Base-by-base conservation (phyloP, 2,797 vertebrate genomes). In the Paedocypris micromegethes region DNA sequence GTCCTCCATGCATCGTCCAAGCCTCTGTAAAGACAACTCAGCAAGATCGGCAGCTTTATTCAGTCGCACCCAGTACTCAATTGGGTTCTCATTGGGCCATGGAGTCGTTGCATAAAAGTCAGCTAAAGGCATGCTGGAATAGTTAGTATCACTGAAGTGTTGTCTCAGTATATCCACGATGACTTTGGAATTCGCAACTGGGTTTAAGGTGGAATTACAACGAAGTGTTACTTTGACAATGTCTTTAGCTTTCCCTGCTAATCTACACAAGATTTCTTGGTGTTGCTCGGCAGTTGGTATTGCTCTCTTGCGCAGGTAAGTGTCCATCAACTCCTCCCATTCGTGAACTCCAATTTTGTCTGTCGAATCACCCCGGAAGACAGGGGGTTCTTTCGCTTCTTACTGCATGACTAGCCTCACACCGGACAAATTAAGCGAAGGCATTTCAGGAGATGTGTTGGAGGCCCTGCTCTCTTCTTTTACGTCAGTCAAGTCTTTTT, bases 181-280 rank as follows among this genome's bases (percentile, higher is more conserved):
- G 5, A 72, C 8, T 3, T 48, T 72, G 1, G 68, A 49, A 3
- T 74, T 48, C 3, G 72, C 53, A 39, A 4, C 23, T 0, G 66
- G 58, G 6, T 48, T 66, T 3, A 75, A 3, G 1, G 55, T 9
- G 4, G 71, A 46, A 9, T 44, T 74, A 58, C 47, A 75, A 41
- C 42, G 9, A 0, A 77, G 40, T 3, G 68, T 73, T 23, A 58
- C 51, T 62, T 4, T 40, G 3, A 73, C 53, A 9, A 78, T 53
- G 41, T 77, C 77, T 37, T 47, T 79, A 6, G 73, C 77, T 7
- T 70, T 78, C 8, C 74, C 69, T 57, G 66, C 51, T 6, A 70
- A 3, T 9, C 59, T 77, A 7, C 52, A 69, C 47, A 72, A 48
- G 6, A 75, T 70, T 5, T 77, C 59, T 1, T 67, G 37, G n/a